These are phyloP conservation scores for Psammodynastes pulverulentus DNA, from an alignment of 2,113 vertebrate genomes.

Conservation along the genomic window DNA sequence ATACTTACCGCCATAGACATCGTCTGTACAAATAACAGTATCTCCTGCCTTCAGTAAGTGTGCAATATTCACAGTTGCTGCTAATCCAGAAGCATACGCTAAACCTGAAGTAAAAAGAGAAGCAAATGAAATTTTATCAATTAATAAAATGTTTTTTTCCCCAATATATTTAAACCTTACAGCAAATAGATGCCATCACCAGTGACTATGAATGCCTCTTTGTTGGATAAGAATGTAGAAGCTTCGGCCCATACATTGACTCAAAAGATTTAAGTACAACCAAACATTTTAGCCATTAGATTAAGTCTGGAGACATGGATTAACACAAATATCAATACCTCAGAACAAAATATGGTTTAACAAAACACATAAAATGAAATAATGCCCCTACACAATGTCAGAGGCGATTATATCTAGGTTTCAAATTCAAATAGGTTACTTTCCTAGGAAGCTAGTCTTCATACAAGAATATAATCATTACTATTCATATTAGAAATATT, in stretches of 20 bases:
- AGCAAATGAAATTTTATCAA: neutral
- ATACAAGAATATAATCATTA: neutral
- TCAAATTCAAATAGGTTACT: neutral
- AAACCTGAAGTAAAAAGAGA: constrained; percentile 72
- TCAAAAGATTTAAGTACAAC: neutral
- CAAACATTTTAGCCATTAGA: neutral
- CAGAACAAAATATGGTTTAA: neutral
- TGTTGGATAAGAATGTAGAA: accelerated
- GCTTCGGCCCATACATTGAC: neutral
- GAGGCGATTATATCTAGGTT: neutral
- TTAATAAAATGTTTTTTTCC: neutral
- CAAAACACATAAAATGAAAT: neutral
- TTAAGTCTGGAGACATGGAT: neutral
- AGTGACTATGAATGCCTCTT: neutral
- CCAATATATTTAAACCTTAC: neutral
- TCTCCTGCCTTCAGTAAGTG: constrained; percentile 88
- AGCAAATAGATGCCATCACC: neutral
- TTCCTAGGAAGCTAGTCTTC: neutral
- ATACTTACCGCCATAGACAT: constrained; percentile 87
- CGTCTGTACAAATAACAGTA: constrained; percentile 84
- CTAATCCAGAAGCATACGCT: constrained; percentile 86
- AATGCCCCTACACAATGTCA: neutral
- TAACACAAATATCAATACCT: neutral
- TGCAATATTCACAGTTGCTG: constrained; percentile 81
- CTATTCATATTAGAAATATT: neutral